Percentiles rank a stretch among this genome's conserved stretches.
Evolutionary conservation across 2,797 vertebrate genomes (phyloP).

Genomic region (Macropodus opercularis): DNA sequence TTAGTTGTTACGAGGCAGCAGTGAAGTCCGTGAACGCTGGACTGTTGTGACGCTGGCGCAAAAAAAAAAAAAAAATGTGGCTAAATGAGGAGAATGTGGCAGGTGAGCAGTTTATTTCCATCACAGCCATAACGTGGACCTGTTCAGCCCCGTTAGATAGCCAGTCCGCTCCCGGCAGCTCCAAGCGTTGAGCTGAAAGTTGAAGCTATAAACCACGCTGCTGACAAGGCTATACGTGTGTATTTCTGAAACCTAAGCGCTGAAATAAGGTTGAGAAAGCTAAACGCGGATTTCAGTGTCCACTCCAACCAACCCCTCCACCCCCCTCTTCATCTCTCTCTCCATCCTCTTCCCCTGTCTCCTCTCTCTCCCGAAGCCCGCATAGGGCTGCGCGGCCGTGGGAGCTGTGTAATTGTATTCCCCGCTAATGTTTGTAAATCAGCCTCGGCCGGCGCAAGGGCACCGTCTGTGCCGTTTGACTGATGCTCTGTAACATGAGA

Average conservation of each 20-base stretch:
- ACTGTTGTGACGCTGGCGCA: constrained; percentile 23
- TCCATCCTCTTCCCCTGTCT: neutral
- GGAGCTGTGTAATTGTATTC: constrained; percentile 88
- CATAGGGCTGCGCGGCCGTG: constrained; percentile 79
- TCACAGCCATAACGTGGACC: constrained; percentile 30
- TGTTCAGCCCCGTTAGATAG: constrained; percentile 6
- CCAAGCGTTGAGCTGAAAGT: constrained; percentile 49
- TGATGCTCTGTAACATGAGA: constrained; percentile 90
- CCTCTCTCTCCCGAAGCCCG: constrained; percentile 68
- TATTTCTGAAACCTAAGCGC: constrained; percentile 22
- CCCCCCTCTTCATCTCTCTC: neutral
- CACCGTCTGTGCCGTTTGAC: constrained; percentile 85
- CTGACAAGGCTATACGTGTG: constrained; percentile 26
- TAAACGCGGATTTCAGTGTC: constrained; percentile 50
- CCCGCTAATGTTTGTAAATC: constrained; percentile 93
- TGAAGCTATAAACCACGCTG: constrained; percentile 39
- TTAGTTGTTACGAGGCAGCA: neutral
- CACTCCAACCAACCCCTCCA: constrained; percentile 7
- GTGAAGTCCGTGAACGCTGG: constrained; percentile 16
- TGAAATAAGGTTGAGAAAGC: constrained; percentile 40
- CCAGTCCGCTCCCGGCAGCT: constrained; percentile 21
- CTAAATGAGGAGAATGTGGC: constrained; percentile 51
- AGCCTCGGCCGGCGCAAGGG: constrained; percentile 86
- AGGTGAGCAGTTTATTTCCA: constrained; percentile 65
- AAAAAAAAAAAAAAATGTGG: too few species aligned